A percentile compares a stretch with the other conserved stretches of the same genome.
phyloP scores from a whole-genome alignment of 2,888 invertebrate genomes.

The Trachelus stipa region DNA sequence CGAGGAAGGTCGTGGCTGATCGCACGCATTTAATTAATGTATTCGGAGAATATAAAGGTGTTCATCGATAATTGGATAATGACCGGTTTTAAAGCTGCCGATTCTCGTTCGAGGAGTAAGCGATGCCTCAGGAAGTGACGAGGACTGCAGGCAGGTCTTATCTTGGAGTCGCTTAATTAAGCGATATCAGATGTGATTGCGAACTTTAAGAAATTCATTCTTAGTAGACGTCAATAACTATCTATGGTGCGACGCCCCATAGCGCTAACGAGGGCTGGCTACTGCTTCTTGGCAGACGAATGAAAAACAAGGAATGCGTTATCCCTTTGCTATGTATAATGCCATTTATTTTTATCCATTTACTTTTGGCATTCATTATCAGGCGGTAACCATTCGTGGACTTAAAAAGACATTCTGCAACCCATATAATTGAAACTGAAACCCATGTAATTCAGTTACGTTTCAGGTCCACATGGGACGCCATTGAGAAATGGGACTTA shows the following conservation, averaged over 20 bases:
- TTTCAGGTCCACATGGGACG: background rate
- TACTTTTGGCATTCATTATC: background rate
- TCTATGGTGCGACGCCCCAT: conserved; percentile 15
- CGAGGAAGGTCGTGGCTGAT: background rate
- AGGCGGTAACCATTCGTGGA: background rate
- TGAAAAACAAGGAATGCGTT: background rate
- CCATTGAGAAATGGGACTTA: too few relatives aligned
- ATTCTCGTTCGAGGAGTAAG: background rate
- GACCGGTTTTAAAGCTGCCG: background rate
- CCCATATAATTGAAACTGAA: too few relatives aligned
- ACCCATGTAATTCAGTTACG: background rate
- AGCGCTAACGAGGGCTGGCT: conserved; percentile 26
- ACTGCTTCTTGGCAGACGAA: background rate
- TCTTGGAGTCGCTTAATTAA: conserved; percentile 24
- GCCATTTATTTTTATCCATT: background rate
- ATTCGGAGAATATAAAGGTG: background rate
- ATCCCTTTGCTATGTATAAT: background rate
- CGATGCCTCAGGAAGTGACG: conserved; percentile 8
- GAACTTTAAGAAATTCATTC: conserved; percentile 15
- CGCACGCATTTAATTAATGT: conserved; percentile 2
- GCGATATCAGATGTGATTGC: conserved; percentile 22
- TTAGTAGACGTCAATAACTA: background rate
- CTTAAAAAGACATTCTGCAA: background rate
- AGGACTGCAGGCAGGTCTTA: background rate
- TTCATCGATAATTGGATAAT: conserved; percentile 18